These are phyloP conservation scores for Botia kubotai DNA, from an alignment of 2,797 vertebrate genomes.

Conservation along the genomic window DNA sequence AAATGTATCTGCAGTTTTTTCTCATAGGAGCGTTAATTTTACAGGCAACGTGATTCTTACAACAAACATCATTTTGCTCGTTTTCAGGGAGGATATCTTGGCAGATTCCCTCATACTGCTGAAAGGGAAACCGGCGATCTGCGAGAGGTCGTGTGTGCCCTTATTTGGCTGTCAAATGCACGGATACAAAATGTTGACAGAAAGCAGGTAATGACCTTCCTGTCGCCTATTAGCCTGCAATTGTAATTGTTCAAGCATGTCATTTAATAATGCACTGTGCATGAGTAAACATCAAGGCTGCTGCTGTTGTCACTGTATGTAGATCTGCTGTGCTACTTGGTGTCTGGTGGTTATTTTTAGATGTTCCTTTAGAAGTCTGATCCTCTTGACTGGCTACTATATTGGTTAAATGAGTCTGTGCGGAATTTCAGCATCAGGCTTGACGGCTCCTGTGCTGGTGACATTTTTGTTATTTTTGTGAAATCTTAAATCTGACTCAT, in stretches of 20 bases:
- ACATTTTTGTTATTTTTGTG: not conserved
- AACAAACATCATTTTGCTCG: not conserved
- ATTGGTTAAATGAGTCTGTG: not conserved
- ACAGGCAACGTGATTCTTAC: not conserved
- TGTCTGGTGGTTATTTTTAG: conserved; percentile 50
- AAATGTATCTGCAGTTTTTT: not conserved
- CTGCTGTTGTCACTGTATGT: conserved; percentile 17
- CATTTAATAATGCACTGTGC: conserved; percentile 5
- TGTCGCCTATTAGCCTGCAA: not conserved
- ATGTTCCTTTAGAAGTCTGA: conserved; percentile 20
- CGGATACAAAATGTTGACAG: conserved; percentile 63
- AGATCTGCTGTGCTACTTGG: conserved; percentile 14
- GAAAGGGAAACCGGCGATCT: conserved; percentile 21
- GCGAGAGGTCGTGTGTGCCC: conserved; percentile 9
- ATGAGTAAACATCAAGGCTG: not conserved
- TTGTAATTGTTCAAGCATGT: not conserved
- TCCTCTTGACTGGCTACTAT: conserved; percentile 17
- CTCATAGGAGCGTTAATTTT: not conserved
- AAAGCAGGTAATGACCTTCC: conserved; percentile 65
- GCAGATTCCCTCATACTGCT: conserved; percentile 16
- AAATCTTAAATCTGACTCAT: conserved; percentile 49
- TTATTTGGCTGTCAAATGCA: conserved; percentile 43
- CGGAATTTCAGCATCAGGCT: not conserved
- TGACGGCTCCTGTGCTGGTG: conserved; percentile 6
- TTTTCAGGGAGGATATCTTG: conserved; percentile 18